A percentile compares a stretch with the other conserved stretches of the same genome.
Conservation (phyloP, 2,113 vertebrate genomes). For the Camelus bactrianus region DNA sequence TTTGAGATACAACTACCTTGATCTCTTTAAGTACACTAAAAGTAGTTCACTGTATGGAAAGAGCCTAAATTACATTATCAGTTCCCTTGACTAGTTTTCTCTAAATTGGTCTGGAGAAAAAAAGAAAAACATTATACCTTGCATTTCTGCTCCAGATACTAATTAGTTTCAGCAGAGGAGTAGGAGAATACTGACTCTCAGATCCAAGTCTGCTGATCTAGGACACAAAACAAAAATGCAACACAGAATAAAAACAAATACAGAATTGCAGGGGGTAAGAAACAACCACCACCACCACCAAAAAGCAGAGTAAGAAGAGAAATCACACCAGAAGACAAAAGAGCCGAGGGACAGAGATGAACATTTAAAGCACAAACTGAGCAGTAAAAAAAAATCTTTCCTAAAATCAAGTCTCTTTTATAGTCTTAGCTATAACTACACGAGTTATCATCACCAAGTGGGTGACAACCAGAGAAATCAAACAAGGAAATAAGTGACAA, state of each 20-base stretch:
- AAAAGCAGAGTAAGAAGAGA: not conserved
- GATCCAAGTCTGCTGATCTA: slow-evolving; percentile 93
- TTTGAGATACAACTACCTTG: not conserved
- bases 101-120: not conserved
- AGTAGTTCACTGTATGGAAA: not conserved
- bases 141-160: slow-evolving; percentile 95
- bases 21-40: not conserved
- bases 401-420: not conserved
- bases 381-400: not conserved
- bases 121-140: slow-evolving; percentile 86
- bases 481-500: not conserved
- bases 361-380: not conserved
- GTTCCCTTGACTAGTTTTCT: not conserved
- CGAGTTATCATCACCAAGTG: not conserved
- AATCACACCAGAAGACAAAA: not conserved
- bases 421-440: not conserved
- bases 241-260: not conserved
- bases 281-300: not conserved
- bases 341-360: not conserved
- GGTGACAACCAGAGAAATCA: not conserved
- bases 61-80: not conserved
- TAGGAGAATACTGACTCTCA: slow-evolving; percentile 96
- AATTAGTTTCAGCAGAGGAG: slow-evolving; percentile 95
- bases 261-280: not conserved
- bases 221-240: slow-evolving; percentile 20